phyloP scores from a whole-genome alignment of 2,888 invertebrate genomes.

The Steinernema hermaphroditum region DNA sequence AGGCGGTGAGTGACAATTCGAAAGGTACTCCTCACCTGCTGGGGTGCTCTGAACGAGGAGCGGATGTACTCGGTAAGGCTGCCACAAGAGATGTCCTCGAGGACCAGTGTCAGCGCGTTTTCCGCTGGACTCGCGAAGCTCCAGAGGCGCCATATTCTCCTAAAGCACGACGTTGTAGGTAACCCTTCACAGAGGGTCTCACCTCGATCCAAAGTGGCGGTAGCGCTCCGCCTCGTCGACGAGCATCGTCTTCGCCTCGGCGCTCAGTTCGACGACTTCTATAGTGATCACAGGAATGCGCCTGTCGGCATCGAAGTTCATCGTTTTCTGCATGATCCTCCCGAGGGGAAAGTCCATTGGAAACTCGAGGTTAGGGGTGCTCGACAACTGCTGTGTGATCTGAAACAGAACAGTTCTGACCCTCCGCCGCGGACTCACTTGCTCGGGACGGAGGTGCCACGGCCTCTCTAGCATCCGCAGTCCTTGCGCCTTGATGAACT shows the following conservation, averaged over 20 bases:
- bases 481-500: constrained; percentile 32
- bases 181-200: not conserved
- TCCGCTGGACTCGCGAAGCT: constrained; percentile 30
- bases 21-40: constrained; percentile 24
- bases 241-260: not conserved
- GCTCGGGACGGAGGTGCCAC: constrained; percentile 31
- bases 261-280: constrained; percentile 1
- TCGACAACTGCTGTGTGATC: constrained; percentile 31
- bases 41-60: constrained; percentile 23
- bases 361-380: constrained; percentile 33
- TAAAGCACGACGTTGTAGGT: constrained; percentile 19
- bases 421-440: no score
- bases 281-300: constrained; percentile 32
- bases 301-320: constrained; percentile 29
- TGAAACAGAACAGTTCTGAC: no score
- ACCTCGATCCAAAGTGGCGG: constrained; percentile 32
- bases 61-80: constrained; percentile 36
- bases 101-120: constrained; percentile 25
- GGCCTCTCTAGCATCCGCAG: constrained; percentile 23
- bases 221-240: constrained; percentile 30
- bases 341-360: constrained; percentile 33
- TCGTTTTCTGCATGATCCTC: constrained; percentile 23
- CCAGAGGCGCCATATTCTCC: constrained; percentile 44
- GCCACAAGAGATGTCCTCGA: constrained; percentile 37
- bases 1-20: not conserved